Conservation (phyloP, 1,140 invertebrate species). For the Lanistes nyassanus region DNA sequence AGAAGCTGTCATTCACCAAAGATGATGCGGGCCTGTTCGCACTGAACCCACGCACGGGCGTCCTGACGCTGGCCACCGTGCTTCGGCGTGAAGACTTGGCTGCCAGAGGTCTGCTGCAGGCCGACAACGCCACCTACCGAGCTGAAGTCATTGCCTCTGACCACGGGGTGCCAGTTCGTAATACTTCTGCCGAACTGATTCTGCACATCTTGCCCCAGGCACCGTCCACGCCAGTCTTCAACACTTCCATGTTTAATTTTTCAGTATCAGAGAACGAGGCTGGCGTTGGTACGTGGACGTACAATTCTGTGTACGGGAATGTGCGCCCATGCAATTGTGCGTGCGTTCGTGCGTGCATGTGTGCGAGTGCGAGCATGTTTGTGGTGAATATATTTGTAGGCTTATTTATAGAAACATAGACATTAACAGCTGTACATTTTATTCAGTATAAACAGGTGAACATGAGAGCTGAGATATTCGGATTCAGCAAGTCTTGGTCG, state of each 20-base stretch:
- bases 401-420: not conserved
- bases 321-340: not conserved
- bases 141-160: constrained; percentile 55
- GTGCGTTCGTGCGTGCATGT: not conserved
- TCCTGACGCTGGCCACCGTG: constrained; percentile 86
- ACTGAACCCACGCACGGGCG: constrained; percentile 83
- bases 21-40: constrained; percentile 70
- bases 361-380: not conserved
- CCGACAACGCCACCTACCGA: constrained; percentile 10
- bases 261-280: constrained; percentile 82
- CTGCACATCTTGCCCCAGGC: constrained; percentile 70
- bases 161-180: constrained; percentile 68
- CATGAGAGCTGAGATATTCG: too few species aligned
- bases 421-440: too few species aligned
- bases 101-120: not conserved
- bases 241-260: constrained; percentile 81
- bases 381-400: not conserved
- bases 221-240: constrained; percentile 83
- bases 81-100: constrained; percentile 40
- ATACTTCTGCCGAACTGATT: constrained; percentile 14
- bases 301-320: too few species aligned
- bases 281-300: constrained; percentile 39
- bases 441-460: too few species aligned
- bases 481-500: too few species aligned
- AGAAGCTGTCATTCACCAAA: constrained; percentile 61